phyloP scores from a whole-genome alignment of 2,113 vertebrate species.

The Aldabrachelys gigantea region DNA sequence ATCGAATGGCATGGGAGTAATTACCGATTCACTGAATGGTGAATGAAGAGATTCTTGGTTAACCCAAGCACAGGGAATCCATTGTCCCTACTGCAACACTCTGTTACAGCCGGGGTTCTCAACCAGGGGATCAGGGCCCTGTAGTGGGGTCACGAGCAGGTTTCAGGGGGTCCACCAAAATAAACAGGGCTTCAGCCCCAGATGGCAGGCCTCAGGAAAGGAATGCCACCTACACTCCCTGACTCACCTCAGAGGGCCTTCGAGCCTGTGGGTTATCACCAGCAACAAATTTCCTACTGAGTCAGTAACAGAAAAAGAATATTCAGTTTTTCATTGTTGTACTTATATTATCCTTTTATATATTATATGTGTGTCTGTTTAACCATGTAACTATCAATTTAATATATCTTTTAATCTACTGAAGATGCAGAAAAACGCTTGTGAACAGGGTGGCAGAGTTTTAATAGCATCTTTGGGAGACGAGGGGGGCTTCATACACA shows the following conservation, averaged over 20 bases:
- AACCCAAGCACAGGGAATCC: not conserved
- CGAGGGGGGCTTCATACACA: not conserved
- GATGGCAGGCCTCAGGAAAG: accelerated
- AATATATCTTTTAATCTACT: not conserved
- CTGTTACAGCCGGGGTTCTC: not conserved
- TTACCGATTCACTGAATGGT: not conserved
- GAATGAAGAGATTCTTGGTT: not conserved
- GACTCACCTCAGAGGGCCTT: too few species aligned
- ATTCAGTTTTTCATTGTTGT: not conserved
- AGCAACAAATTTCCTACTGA: not conserved
- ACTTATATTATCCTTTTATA: not conserved
- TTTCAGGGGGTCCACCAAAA: not conserved
- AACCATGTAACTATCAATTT: not conserved
- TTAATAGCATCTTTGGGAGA: not conserved
- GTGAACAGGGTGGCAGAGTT: not conserved
- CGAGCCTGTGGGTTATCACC: not conserved
- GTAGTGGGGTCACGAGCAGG: not conserved
- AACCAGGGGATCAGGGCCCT: not conserved
- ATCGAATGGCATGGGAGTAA: not conserved
- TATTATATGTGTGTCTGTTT: not conserved
- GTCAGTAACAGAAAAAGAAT: not conserved
- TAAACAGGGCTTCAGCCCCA: not conserved
- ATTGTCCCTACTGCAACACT: not conserved
- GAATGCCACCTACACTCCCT: not conserved
- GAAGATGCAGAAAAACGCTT: not conserved